These are phyloP conservation scores for Diplosoma virens DNA, from an alignment of 23 tunicate genomes.

Conservation along the genomic window DNA sequence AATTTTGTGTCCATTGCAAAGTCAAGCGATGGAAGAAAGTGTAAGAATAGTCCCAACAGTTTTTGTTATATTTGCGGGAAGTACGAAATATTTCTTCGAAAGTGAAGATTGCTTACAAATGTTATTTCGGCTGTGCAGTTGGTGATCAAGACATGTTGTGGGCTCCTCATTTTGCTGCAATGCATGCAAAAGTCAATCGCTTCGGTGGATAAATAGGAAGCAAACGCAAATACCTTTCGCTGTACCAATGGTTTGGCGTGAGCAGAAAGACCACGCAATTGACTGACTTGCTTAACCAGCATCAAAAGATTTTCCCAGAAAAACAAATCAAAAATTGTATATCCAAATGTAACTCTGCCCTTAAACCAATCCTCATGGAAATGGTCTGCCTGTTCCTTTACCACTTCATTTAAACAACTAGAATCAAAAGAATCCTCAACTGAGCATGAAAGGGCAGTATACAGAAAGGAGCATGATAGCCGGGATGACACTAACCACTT, in stretches of 20 bases:
- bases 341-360: neutral
- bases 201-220: neutral
- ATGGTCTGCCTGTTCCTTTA: neutral
- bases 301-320: constrained; percentile 1
- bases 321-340: constrained; percentile 3
- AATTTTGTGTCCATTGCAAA: too few relatives aligned
- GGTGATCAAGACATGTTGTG: constrained; percentile 13
- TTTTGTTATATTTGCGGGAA: constrained; percentile 11
- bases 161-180: neutral
- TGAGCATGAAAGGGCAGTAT: neutral
- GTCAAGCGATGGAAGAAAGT: neutral
- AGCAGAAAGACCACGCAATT: neutral
- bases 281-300: constrained; percentile 6
- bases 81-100: constrained; percentile 14
- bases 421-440: neutral
- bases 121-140: constrained; percentile 7
- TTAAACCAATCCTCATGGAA: neutral
- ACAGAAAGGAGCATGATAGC: constrained; percentile 4
- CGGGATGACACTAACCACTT: too few relatives aligned
- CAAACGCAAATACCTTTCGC: neutral
- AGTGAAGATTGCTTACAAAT: neutral
- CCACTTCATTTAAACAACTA: neutral
- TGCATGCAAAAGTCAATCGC: neutral
- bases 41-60: constrained; percentile 24
- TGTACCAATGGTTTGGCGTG: too few relatives aligned